Percentiles rank a stretch among this genome's conserved stretches.
Evolutionary conservation across 2,888 invertebrate species (phyloP).

Genomic region (Geotrupes spiniger): DNA sequence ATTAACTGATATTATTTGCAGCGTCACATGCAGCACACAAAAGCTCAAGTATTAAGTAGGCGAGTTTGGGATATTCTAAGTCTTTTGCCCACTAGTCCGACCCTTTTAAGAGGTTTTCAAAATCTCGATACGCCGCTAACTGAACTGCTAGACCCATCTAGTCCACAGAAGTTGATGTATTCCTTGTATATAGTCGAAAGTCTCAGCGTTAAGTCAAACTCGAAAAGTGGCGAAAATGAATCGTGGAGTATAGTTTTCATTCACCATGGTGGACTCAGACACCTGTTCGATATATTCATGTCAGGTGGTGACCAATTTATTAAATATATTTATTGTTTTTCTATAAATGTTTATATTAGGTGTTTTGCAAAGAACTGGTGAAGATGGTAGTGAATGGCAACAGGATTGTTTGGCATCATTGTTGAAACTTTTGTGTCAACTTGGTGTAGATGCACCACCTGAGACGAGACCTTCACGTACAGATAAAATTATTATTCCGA

Average conservation of each 20-base stretch:
- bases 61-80: slow-evolving; percentile 94
- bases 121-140: slow-evolving; percentile 68
- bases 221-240: slow-evolving; percentile 36
- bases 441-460: slow-evolving; percentile 66
- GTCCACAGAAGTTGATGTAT: slow-evolving; percentile 93
- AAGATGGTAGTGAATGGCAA: slow-evolving; percentile 87
- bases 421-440: slow-evolving; percentile 79
- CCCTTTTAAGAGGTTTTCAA: slow-evolving; percentile 79
- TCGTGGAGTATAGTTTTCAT: slow-evolving; percentile 79
- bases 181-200: slow-evolving; percentile 88
- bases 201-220: slow-evolving; percentile 48
- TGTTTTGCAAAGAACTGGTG: slow-evolving; percentile 44
- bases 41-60: slow-evolving; percentile 84
- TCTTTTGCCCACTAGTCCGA: slow-evolving; percentile 86
- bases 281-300: slow-evolving; percentile 89
- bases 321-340: slow-evolving; percentile 1
- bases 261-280: slow-evolving; percentile 80
- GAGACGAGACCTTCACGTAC: slow-evolving; percentile 45
- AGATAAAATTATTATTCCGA: slow-evolving; percentile 68
- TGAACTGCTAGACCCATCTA: slow-evolving; percentile 79
- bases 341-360: slow-evolving; percentile 18
- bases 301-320: slow-evolving; percentile 56
- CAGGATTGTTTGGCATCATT: slow-evolving; percentile 90
- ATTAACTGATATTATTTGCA: slow-evolving; percentile 11
- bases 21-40: slow-evolving; percentile 65